Evolutionary conservation across 1,140 invertebrate genomes (phyloP), one percentile per base, ranked within the genome.

Genomic region (Drosophila chauvacae): DNA sequence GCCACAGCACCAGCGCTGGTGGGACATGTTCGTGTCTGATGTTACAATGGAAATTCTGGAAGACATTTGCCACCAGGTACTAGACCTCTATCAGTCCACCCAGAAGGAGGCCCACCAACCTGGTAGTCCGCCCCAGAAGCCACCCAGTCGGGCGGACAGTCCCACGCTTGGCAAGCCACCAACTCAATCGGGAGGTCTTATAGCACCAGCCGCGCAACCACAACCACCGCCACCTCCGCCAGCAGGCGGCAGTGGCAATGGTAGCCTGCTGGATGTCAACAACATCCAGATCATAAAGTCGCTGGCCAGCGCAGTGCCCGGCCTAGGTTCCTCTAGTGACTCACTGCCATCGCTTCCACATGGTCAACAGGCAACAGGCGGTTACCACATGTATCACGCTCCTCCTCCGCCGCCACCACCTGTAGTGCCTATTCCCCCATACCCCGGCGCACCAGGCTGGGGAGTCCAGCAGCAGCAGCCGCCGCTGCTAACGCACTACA

Each of bases 31-130:
- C 93, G 97, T 99, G 0, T 86, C 91, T 3, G 98, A 98, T 91
- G 96, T 99, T n/a, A 97, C 97, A 1, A 97, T 98, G 95, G 98
- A 99, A 91, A 94, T 99, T 26, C 94, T 99, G 59, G 98, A 99
- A 95, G 98, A 98, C 93, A 98, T 99, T 79, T 99, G 98, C 90
- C 98, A 99, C 94, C 98, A 99, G 94, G 95, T 95, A 9, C 92
- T 98, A 57, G 97, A 98, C 93, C 93, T 97, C 47, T 97, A 97
- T 93, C 96, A 96, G 20, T 94, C 95, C 90, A 94, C 95, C 11
- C 94, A 95, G 75, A 93, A 93, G 48, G 76, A 92, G 7, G 63
- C 59, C 2, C 91, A 92, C 30, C 91, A 93, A 28, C 93, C 94
- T 4, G 94, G 94, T 74, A 96, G 95, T 70, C 95, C 95, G 60